Evolutionary conservation across 2,113 vertebrate genomes (phyloP).

Genomic region (Calonectris borealis): DNA sequence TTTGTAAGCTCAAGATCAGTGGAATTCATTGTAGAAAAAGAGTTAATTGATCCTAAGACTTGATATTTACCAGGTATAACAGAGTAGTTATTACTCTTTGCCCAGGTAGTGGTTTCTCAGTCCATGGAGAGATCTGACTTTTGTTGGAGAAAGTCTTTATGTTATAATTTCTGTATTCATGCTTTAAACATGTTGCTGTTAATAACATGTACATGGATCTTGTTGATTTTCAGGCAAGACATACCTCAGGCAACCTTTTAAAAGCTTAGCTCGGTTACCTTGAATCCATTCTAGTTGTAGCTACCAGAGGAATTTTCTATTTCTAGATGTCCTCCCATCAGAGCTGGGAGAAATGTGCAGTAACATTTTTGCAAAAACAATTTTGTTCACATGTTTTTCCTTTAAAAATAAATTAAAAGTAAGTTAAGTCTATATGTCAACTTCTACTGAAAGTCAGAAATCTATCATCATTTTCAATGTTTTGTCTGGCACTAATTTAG

Average conservation of each 20-base stretch:
- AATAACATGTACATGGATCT: fast-evolving
- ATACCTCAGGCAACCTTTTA: not conserved
- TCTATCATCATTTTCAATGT: not conserved
- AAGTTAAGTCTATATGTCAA: not conserved
- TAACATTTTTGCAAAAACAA: not conserved
- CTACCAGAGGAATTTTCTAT: not conserved
- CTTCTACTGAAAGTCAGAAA: not conserved
- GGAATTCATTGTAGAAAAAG: not conserved
- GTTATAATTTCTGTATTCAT: not conserved
- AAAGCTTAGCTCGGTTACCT: not conserved
- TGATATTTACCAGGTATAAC: not conserved
- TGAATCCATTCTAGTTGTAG: not conserved
- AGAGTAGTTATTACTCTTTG: not conserved
- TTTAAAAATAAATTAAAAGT: not conserved
- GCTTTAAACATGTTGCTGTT: not conserved
- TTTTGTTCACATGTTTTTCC: not conserved
- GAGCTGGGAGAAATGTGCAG: not conserved
- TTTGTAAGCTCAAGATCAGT: not conserved
- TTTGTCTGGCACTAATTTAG: not conserved
- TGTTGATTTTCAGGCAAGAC: not conserved
- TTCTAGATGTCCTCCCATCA: not conserved
- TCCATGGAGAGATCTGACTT: not conserved
- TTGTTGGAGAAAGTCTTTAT: not conserved
- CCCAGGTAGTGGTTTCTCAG: not conserved
- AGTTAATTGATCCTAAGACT: not conserved